Evolutionary conservation across 2,797 vertebrate genomes (phyloP), one percentile per base, ranked within the genome.

Genomic region (Pelobates cultripes): DNA sequence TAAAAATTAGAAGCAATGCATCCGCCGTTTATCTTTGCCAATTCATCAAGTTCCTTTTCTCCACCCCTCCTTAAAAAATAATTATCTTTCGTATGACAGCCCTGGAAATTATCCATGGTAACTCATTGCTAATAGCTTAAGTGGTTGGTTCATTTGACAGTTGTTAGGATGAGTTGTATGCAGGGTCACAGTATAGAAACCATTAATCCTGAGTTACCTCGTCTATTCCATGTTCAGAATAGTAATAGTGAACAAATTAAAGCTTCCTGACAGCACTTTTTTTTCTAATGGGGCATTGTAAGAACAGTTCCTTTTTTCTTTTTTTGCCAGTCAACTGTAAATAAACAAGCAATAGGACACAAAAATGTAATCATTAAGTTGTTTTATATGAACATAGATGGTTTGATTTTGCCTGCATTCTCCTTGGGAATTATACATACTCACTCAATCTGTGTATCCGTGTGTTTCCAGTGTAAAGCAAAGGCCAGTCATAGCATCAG

Each of bases 321-420:
- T 80, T 85, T 69, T 78, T 86, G 55, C 76, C 73, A 87, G 72
- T 87, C 41, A 60, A 79, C 55, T 57, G 55, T 57, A 57, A 57
- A 12, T 57, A 57, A 57, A 12, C 55, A 1, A 57, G 55, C 55
- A 14, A 2, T 12, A 57, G 55, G 53, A 44, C 17, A 66, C 71
- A 43, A 80, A 69, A 9, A 13, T 63, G 43, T 43, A 43, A 70
- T 64, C 66, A 53, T 40, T 60, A 28, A 41, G 45, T 12, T n/a
- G 47, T 61, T 75, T 53, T 70, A 28, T 15, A 17, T 40, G 75
- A 43, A 57, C 55, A 51, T 2, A 51, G 55, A 14, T 7, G 55
- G 55, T 57, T 57, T 57, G 9, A 57, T 12, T 57, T 12, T 28
- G 4, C 55, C 1, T 57, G 55, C 13, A 14, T 57, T 57, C 14